Evolutionary conservation across 2,888 invertebrate genomes (phyloP), one percentile per base, ranked within the genome.

Genomic region (Rhingia rostrata): DNA sequence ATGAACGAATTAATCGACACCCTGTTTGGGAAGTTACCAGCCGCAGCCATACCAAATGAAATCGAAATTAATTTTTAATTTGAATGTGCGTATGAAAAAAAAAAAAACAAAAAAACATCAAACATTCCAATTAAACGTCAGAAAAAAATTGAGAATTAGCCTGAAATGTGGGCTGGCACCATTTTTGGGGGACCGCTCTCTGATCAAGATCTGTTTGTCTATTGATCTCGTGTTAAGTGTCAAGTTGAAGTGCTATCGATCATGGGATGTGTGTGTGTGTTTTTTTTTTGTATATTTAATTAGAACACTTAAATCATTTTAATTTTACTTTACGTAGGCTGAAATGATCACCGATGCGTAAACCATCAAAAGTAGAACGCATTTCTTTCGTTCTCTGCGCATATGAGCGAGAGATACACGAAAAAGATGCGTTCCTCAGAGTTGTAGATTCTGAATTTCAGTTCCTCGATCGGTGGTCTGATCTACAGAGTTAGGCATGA

Each of bases 231-330:
- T 82, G 77, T 77, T 60, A 77, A 70, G 70, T 82, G 81, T 82
- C 81, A 82, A 82, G 77, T 77, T 82, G 70, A 82, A 82, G 81
- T 70, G 60, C 69, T 60, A 70, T 82, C 77, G 63, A 64, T 77
- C 81, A 70, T 53, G 77, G 30, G 72, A 72, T 7, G 6, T 41
- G 4, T 41, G 4, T 5, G 6, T 39, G 6, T 39, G 6, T 41
- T 12, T 47, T 69, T 41, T 54, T 61, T 74, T 56, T 14, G 3
- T 12, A 14, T 35, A 35, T 14, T 60, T 30, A 72, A 82, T 77
- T 82, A 61, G 54, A 66, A 61, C 66, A 61, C 45, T 63, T 63
- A 63, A 63, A 37, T 49, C 22, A 22, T 30, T 49, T 47, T 37
- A 12, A 41, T 58, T 32, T 53, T 37, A 10, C 30, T 58, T 58